These are phyloP conservation scores for Drosophila bocqueti DNA, from an alignment of 1,140 invertebrate genomes.

Conservation along the genomic window DNA sequence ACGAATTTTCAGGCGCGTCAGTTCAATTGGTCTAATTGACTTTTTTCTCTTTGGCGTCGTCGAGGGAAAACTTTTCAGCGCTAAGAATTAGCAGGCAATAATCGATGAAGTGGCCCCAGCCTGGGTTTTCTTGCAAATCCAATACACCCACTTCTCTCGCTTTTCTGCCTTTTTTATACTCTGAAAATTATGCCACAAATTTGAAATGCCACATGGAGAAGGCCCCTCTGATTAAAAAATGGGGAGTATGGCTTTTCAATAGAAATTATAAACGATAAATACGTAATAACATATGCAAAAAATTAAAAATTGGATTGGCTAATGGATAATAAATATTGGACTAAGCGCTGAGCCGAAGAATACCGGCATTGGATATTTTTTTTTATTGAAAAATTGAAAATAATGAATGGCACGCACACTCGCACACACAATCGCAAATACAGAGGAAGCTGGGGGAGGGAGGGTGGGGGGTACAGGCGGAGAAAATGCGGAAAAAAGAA, in stretches of 20 bases:
- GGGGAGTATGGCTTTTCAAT: too few species aligned
- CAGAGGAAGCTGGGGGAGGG: not conserved
- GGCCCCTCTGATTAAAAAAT: too few species aligned
- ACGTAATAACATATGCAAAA: constrained; percentile 81
- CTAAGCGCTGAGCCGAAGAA: too few species aligned
- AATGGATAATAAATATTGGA: too few species aligned
- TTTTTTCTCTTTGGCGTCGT: constrained; percentile 44
- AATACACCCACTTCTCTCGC: constrained; percentile 25
- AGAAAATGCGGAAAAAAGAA: not conserved
- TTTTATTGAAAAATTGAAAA: constrained; percentile 82
- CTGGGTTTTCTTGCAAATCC: constrained; percentile 40
- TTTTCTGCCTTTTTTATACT: not conserved
- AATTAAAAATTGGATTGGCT: constrained; percentile 72
- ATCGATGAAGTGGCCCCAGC: constrained; percentile 60
- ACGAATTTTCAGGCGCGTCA: constrained; percentile 45
- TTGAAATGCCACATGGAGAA: constrained; percentile 47
- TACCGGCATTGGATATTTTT: too few species aligned
- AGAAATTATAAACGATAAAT: too few species aligned
- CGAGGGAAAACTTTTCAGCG: constrained; percentile 44
- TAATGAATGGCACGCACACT: constrained; percentile 72
- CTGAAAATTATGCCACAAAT: constrained; percentile 56
- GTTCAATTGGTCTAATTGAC: constrained; percentile 79
- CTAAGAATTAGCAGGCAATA: constrained; percentile 74
- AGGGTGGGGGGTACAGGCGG: not conserved
- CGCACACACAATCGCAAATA: constrained; percentile 18